Percentiles rank a stretch among this genome's conserved stretches.
phyloP scores from a whole-genome alignment of 64 coral and sea anemone species.

The Pachyseris speciosa region DNA sequence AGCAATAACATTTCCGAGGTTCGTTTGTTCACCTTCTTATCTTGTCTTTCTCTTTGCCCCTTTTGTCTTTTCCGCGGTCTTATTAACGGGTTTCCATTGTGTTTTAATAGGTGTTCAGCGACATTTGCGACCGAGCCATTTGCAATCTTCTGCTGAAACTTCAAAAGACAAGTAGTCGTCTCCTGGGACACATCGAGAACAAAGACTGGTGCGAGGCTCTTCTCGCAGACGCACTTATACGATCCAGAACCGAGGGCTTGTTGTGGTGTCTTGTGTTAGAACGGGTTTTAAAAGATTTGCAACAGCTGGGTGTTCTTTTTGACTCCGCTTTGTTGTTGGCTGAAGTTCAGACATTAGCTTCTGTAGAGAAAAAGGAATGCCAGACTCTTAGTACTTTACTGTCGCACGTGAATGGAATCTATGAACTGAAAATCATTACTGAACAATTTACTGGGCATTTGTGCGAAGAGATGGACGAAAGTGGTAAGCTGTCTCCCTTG shows the following conservation, averaged over 20 bases:
- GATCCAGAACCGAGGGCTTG: slow-evolving; percentile 51
- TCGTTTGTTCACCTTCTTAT: neutral
- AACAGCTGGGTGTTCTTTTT: neutral
- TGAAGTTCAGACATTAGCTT: slow-evolving; percentile 26
- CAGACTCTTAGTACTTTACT: slow-evolving; percentile 62
- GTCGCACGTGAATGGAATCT: slow-evolving; percentile 44
- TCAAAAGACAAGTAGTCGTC: neutral
- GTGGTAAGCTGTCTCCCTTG: neutral
- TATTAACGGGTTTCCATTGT: neutral
- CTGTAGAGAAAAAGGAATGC: slow-evolving; percentile 35
- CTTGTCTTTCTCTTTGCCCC: neutral
- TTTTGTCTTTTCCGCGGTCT: neutral
- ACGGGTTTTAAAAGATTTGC: slow-evolving; percentile 33
- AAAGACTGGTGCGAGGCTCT: slow-evolving; percentile 2
- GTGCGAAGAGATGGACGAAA: slow-evolving; percentile 14
- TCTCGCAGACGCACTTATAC: slow-evolving; percentile 39
- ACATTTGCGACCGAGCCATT: neutral
- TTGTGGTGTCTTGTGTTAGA: slow-evolving; percentile 69
- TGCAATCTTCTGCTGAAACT: slow-evolving; percentile 30
- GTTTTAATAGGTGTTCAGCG: neutral
- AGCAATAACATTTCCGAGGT: neutral
- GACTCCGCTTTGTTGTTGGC: slow-evolving; percentile 48
- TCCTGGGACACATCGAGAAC: slow-evolving; percentile 34
- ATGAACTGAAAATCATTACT: slow-evolving; percentile 76
- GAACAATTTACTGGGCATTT: slow-evolving; percentile 57